Base-by-base conservation (phyloP, 2,888 invertebrate genomes). In the Sminthurinus aureus region DNA sequence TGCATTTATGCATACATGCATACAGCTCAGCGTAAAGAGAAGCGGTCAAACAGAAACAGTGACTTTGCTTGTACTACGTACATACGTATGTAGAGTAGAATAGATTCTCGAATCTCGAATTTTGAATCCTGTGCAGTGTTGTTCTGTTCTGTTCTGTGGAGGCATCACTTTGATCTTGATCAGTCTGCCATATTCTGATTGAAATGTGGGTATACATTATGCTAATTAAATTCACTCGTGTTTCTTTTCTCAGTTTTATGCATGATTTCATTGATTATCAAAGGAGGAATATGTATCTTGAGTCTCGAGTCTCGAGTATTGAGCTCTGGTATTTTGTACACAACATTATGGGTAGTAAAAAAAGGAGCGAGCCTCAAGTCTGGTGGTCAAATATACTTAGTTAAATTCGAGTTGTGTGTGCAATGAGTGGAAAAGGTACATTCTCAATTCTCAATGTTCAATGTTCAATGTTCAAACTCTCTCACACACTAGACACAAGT, bases 161-260 rank as follows among this genome's bases (percentile, higher is more conserved):
- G 83, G 83, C 83, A 71, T 69, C 67, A 66, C 83, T 83, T 83
- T 83, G 83, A 83, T 74, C 80, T 83, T 77, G 83, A 81, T 80
- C 83, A 83, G 69, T 83, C 80, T 83, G 80, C 79, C 83, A 77
- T 83, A 71, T 69, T 80, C 80, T 76, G 75, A 79, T 76, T 81
- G 58, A 77, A 83, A 83, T 83, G 83, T 81, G 81, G 83, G 76
- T 77, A 81, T 77, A 71, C 81, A 38, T 83, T 81, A 83, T 83
- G 80, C 83, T 83, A 83, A 83, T 83, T 83, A 83, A 38, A 83
- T 83, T 83, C 80, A 80, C 80, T 83, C 83, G 77, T 83, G 76
- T 83, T 83, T 80, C 80, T 76, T 80, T 80, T 83, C 71, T 71
- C 58, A 51, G 69, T 73, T 71, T 71, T 69, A 80, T 69, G 80